These are phyloP conservation scores for Neoaliturus tenellus DNA, from an alignment of 2,888 invertebrate species.

Conservation along the genomic window DNA sequence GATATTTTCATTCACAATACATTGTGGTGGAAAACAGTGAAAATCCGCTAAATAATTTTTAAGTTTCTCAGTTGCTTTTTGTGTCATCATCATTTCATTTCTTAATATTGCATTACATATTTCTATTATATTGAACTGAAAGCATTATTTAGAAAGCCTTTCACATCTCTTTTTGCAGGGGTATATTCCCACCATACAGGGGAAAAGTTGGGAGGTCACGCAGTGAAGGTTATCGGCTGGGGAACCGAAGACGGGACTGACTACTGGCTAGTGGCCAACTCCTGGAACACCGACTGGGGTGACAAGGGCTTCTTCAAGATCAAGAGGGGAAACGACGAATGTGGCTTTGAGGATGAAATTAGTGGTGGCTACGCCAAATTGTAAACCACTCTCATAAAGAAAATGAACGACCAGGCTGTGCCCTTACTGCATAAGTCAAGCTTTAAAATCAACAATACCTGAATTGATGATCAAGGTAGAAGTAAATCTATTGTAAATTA, in stretches of 20 bases:
- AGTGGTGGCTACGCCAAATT: conserved; percentile 50
- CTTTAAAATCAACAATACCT: no score
- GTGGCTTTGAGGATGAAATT: conserved; percentile 78
- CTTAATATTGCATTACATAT: no score
- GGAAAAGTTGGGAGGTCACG: conserved; percentile 75
- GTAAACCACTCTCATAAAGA: no score
- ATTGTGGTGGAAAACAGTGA: not conserved
- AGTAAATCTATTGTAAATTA: no score
- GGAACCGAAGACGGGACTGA: conserved; percentile 85
- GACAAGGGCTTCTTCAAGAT: conserved; percentile 93
- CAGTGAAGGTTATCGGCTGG: conserved; percentile 75
- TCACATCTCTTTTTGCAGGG: not conserved
- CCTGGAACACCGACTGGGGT: conserved; percentile 96
- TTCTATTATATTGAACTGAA: no score
- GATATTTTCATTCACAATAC: conserved; percentile 10
- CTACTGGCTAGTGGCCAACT: conserved; percentile 95
- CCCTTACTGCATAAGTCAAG: no score
- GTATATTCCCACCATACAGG: conserved; percentile 80
- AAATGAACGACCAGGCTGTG: no score
- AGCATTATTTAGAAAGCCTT: no score
- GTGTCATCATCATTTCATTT: no score
- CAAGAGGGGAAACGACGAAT: conserved; percentile 85
- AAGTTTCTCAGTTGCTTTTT: no score
- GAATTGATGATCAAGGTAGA: no score
- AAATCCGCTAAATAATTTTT: no score